Evolutionary conservation across 2,113 vertebrate genomes (phyloP).

Genomic region (Galbula dea): DNA sequence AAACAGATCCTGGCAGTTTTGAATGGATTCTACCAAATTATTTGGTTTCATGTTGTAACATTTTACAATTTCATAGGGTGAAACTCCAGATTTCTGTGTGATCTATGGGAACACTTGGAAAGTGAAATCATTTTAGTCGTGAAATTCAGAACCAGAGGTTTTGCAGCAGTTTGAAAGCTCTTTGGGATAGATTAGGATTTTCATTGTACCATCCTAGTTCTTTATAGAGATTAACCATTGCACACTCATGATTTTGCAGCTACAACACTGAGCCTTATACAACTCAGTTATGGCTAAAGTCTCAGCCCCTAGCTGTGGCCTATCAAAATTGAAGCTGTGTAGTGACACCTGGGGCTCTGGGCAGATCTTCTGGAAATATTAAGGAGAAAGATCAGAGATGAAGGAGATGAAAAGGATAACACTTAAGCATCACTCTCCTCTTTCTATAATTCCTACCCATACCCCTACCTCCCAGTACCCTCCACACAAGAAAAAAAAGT

Average conservation of each 20-base stretch:
- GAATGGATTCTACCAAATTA: neutral
- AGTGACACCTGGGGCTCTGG: neutral
- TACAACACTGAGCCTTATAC: neutral
- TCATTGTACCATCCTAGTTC: neutral
- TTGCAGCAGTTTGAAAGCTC: neutral
- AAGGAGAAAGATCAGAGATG: neutral
- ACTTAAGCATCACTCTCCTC: neutral
- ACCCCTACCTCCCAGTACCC: no score
- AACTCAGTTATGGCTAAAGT: neutral
- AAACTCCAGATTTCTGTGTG: neutral
- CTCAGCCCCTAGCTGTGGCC: neutral
- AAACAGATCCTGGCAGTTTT: neutral
- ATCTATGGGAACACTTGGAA: neutral
- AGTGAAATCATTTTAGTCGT: neutral
- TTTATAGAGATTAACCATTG: neutral
- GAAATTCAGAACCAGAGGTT: neutral
- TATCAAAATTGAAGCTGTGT: neutral
- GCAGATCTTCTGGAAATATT: neutral
- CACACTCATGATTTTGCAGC: neutral
- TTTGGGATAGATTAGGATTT: neutral
- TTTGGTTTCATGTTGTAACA: neutral
- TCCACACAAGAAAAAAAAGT: neutral
- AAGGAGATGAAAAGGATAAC: neutral
- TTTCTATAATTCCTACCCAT: accelerated
- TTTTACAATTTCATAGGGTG: neutral